Evolutionary conservation across 2,888 invertebrate genomes (phyloP).

Genomic region (Diabrotica balteata): DNA sequence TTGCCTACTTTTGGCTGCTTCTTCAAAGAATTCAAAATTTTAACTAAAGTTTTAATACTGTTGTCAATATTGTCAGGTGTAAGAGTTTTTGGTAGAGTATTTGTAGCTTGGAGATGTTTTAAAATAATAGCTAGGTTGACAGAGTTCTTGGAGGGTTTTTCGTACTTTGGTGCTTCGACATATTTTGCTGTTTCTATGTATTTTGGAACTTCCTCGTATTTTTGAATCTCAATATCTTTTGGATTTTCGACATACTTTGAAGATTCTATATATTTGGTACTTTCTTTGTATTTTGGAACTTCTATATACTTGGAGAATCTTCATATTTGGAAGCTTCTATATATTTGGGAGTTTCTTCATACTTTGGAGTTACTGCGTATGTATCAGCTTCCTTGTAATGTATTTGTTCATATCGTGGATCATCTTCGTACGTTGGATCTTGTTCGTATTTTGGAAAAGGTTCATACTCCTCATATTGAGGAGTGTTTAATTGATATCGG

Average conservation of each 20-base stretch:
- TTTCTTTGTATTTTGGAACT: too few relatives aligned
- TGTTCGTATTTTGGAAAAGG: conserved; percentile 10
- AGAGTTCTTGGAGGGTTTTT: too few relatives aligned
- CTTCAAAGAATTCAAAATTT: conserved; percentile 75
- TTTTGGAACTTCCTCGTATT: too few relatives aligned
- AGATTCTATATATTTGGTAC: neutral
- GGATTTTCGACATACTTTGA: too few relatives aligned
- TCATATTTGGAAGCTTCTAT: too few relatives aligned
- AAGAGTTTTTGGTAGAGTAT: conserved; percentile 77
- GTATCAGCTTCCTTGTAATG: neutral
- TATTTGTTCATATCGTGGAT: neutral
- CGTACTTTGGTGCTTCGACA: neutral
- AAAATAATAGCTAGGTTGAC: too few relatives aligned
- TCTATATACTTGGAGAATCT: too few relatives aligned
- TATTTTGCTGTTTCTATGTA: neutral
- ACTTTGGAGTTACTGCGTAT: neutral
- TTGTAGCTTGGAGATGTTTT: conserved; percentile 54
- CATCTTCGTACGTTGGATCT: conserved; percentile 10
- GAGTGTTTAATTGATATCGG: conserved; percentile 1
- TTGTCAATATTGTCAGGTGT: conserved; percentile 81
- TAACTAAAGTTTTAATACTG: conserved; percentile 78
- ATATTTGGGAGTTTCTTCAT: too few relatives aligned
- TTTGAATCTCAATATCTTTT: too few relatives aligned
- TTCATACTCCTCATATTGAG: conserved; percentile 22
- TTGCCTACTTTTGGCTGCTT: conserved; percentile 58